Conservation (phyloP, 2,888 invertebrate species). For the Epistrophe grossulariae region DNA sequence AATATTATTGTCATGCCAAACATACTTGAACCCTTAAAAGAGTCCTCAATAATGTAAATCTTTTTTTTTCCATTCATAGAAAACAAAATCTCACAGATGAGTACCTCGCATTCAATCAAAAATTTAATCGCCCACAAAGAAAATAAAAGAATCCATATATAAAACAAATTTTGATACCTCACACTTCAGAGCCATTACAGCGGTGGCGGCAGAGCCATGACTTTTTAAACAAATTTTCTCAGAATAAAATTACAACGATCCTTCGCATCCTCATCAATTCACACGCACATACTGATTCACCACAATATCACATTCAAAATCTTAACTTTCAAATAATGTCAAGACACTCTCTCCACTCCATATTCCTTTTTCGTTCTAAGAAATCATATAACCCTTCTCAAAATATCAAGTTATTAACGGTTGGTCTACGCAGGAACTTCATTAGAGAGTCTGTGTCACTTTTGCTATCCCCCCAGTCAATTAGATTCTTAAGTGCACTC, state of each 20-base stretch:
- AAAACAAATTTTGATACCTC: constrained; percentile 4
- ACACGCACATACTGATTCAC: not conserved
- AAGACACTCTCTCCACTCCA: not conserved
- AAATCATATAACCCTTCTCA: constrained; percentile 9
- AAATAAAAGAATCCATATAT: not conserved
- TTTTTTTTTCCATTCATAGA: not conserved
- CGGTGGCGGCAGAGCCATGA: not conserved
- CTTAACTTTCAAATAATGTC: constrained; percentile 6
- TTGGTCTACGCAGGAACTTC: not conserved
- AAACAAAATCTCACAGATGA: not conserved
- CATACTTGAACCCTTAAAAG: constrained; percentile 10
- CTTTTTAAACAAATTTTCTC: not conserved
- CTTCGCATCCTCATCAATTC: constrained; percentile 9
- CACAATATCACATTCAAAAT: not conserved
- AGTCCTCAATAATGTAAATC: not conserved
- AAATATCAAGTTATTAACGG: constrained; percentile 14
- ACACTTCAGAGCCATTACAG: no score
- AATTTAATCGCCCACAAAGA: not conserved
- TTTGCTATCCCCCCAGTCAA: constrained; percentile 36
- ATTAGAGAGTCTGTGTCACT: not conserved
- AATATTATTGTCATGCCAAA: not conserved
- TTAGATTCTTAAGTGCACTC: constrained; percentile 18
- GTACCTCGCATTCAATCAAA: constrained; percentile 6
- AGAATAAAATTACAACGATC: not conserved
- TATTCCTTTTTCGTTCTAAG: not conserved